Conservation (phyloP, 2,888 invertebrate species). For the Parapristionchus giblindavisi region DNA sequence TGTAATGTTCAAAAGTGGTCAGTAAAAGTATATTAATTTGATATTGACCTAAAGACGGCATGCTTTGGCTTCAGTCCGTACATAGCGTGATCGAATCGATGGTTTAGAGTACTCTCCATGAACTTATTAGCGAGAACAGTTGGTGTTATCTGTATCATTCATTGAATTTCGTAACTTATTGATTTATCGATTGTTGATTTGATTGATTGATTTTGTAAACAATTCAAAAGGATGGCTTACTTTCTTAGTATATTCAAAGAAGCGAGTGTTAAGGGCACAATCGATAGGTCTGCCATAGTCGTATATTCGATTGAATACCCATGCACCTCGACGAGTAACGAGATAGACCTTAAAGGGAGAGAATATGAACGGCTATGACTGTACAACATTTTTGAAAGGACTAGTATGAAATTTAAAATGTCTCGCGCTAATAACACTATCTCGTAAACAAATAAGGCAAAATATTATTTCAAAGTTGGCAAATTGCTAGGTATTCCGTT, state of each 20-base stretch:
- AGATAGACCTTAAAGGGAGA: constrained; percentile 70
- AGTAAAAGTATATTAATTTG: no score
- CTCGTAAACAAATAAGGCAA: no score
- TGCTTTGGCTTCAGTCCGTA: constrained; percentile 71
- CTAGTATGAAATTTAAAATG: no score
- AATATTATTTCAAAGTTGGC: no score
- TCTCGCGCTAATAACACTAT: no score
- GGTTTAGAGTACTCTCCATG: constrained; percentile 31
- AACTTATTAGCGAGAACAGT: not conserved
- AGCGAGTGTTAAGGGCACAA: constrained; percentile 49
- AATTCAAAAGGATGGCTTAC: no score
- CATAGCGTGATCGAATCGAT: constrained; percentile 67
- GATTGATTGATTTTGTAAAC: not conserved
- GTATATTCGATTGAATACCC: constrained; percentile 72
- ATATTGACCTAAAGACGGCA: constrained; percentile 50
- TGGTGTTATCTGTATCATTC: no score
- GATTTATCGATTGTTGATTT: not conserved
- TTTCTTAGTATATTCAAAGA: no score
- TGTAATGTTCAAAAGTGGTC: not conserved
- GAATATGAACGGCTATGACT: no score
- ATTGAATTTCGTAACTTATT: not conserved
- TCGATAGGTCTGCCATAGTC: constrained; percentile 63
- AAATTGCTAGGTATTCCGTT: no score
- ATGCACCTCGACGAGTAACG: constrained; percentile 72
- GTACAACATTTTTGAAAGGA: no score